phyloP scores from a whole-genome alignment of 2,888 invertebrate genomes.

The Acanthacorydalis orientalis region DNA sequence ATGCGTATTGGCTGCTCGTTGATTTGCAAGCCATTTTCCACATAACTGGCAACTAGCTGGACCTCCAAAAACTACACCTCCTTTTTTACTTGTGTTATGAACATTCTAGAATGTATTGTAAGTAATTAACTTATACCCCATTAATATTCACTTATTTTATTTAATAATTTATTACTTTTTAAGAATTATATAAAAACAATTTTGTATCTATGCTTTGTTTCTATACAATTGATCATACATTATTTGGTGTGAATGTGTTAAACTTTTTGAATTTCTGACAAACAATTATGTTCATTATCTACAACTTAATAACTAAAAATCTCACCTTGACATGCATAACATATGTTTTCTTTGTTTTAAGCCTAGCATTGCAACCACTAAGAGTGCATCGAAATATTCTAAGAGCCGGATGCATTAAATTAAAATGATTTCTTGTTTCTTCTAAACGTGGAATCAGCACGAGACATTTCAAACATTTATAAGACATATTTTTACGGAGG shows the following conservation, averaged over 20 bases:
- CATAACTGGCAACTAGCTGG: slow-evolving; percentile 2
- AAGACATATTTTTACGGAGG: not conserved
- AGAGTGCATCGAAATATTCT: not conserved
- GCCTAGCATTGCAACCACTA: not conserved
- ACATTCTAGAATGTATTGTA: not conserved
- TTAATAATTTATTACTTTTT: too few relatives aligned
- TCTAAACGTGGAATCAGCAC: slow-evolving; percentile 3
- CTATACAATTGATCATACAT: too few relatives aligned
- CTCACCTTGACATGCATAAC: slow-evolving; percentile 3
- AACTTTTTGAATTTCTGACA: not conserved
- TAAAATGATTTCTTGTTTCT: not conserved
- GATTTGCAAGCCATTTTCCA: not conserved
- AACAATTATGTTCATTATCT: too few relatives aligned
- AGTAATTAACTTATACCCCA: not conserved
- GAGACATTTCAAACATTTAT: slow-evolving; percentile 3
- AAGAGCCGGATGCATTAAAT: not conserved
- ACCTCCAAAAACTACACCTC: not conserved
- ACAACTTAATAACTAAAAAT: not conserved
- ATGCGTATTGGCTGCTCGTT: slow-evolving; percentile 1
- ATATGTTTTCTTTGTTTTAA: not conserved
- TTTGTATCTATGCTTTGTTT: too few relatives aligned
- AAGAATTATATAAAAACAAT: too few relatives aligned
- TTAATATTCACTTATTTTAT: too few relatives aligned
- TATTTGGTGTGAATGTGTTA: too few relatives aligned
- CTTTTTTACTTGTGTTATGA: not conserved